These are phyloP conservation scores for Alethe castanea DNA, from an alignment of 2,113 vertebrate species.

Conservation along the genomic window DNA sequence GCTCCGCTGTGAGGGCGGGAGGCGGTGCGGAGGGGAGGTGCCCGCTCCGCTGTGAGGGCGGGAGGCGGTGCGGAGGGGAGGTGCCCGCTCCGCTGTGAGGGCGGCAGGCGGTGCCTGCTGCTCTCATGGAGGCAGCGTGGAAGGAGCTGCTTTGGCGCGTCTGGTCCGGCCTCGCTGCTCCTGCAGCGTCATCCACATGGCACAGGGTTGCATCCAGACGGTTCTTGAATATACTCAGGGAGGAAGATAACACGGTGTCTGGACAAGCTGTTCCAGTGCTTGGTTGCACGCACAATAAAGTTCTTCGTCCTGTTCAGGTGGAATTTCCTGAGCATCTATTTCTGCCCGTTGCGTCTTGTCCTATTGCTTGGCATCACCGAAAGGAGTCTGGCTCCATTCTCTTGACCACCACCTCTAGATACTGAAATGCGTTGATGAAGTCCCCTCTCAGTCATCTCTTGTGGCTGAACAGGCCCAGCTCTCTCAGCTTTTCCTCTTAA, in stretches of 20 bases:
- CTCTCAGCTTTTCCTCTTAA: neutral
- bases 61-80: too few species aligned
- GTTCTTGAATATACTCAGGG: neutral
- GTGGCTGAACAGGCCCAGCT: neutral
- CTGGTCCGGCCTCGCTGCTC: neutral
- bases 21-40: too few species aligned
- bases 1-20: neutral
- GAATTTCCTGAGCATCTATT: neutral
- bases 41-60: neutral
- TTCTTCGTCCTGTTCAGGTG: neutral
- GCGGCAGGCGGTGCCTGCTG: too few species aligned
- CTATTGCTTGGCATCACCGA: neutral
- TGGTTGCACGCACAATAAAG: neutral
- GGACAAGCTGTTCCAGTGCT: neutral
- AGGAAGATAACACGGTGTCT: too few species aligned
- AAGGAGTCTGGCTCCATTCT: neutral
- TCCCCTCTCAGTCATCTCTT: neutral
- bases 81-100: neutral
- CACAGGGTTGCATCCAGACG: too few species aligned
- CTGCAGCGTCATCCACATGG: too few species aligned
- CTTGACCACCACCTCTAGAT: neutral
- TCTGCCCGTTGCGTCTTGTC: neutral
- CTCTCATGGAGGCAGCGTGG: fast-evolving
- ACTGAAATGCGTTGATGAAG: neutral
- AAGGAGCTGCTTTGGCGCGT: fast-evolving